Base-by-base conservation (phyloP, 1,140 invertebrate species). In the Ips nitidus region DNA sequence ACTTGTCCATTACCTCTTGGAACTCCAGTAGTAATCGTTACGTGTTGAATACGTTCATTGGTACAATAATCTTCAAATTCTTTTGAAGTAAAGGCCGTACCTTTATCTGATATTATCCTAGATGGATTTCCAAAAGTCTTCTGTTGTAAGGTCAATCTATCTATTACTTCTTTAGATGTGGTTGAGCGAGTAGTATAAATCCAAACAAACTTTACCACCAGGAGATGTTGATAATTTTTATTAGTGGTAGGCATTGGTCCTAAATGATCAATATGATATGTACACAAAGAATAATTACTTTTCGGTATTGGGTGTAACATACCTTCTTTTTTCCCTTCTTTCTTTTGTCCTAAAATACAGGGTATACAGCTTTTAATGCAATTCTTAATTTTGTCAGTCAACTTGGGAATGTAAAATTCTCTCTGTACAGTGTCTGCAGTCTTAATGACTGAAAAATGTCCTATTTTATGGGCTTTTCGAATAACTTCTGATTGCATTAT, bases 251-350 rank as follows among this genome's bases (percentile, higher is more conserved):
- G 38, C 3, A 69, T 41, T 22, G 81, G 80, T 52, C 82, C 81
- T 77, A 80, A 72, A 70, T 80, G 77, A 71, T 81, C 79, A 6
- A 75, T 69, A 64, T 80, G 76, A 58, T 76, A 77, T 2, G 75
- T 80, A 4, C 74, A 42, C 36, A 79, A 66, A 5, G 77, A 78
- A 0, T n/a, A 41, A 7, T 75, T 73, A 7, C 50, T 59, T 69
- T 78, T 76, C 2, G 45, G 1, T 41, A 77, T 70, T 2, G 74
- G 73, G 38, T 77, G 60, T 37, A 75, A 42, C 1, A 69, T 7
- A 36, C 75, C 81, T 71, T 83, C 79, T 64, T 79, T 72, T 71
- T 82, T 83, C 8, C 82, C 81, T 63, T 62, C 52, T 60, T 83
- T 82, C 22, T 71, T 78, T 6, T 74, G 73, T 4, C 75, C 73